Evolutionary conservation across 2,888 invertebrate genomes (phyloP).

Genomic region (Kuschelorhynchus macadamiae): DNA sequence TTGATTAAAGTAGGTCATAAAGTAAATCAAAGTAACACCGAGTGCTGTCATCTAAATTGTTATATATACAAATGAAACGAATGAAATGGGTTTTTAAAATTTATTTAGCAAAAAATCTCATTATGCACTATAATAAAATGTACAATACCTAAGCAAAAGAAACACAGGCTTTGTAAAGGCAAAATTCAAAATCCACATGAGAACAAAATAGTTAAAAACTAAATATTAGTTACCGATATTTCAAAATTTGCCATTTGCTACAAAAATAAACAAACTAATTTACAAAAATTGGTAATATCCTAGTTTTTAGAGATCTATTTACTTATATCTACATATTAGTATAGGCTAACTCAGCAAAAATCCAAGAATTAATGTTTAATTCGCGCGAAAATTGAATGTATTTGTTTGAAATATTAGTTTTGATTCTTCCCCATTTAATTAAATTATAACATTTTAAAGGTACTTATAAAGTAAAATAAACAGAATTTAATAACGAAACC

Average conservation of each 20-base stretch:
- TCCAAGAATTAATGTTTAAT: too few relatives aligned
- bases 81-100: slow-evolving; percentile 27
- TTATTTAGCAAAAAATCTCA: slow-evolving; percentile 48
- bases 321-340: slow-evolving; percentile 34
- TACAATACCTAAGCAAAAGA: slow-evolving; percentile 46
- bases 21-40: too few relatives aligned
- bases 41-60: too few relatives aligned
- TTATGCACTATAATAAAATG: slow-evolving; percentile 42
- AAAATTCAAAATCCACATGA: slow-evolving; percentile 40
- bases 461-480: too few relatives aligned
- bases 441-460: too few relatives aligned
- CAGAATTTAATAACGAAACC: too few relatives aligned
- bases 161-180: slow-evolving; percentile 36
- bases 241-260: slow-evolving; percentile 31
- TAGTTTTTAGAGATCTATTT: slow-evolving; percentile 48
- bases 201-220: slow-evolving; percentile 34
- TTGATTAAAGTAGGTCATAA: too few relatives aligned
- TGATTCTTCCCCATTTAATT: too few relatives aligned
- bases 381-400: too few relatives aligned
- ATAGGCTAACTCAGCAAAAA: slow-evolving; percentile 13
- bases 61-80: slow-evolving; percentile 15
- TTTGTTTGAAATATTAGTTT: too few relatives aligned
- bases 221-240: slow-evolving; percentile 50
- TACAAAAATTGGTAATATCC: slow-evolving; percentile 38
- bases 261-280: slow-evolving; percentile 31